phyloP scores from a whole-genome alignment of 2,888 invertebrate genomes.

The Phortica magna region DNA sequence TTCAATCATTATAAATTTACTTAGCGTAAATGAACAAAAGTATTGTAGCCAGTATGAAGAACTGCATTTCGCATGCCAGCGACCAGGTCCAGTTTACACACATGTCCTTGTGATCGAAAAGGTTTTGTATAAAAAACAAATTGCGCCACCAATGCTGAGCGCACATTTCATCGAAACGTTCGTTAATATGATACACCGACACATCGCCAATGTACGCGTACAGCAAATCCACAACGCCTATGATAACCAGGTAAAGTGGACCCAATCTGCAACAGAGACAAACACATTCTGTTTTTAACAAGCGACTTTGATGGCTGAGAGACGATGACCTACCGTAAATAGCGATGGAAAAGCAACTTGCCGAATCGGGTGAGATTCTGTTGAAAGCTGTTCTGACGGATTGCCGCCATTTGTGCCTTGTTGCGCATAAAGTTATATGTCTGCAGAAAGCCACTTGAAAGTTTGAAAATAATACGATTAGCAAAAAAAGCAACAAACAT shows the following conservation, averaged over 20 bases:
- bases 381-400: slow-evolving; percentile 62
- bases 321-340: slow-evolving; percentile 63
- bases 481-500: neutral
- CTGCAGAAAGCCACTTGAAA: slow-evolving; percentile 74
- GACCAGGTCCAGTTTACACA: slow-evolving; percentile 79
- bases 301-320: neutral
- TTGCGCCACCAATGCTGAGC: slow-evolving; percentile 77
- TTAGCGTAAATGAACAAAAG: slow-evolving; percentile 75
- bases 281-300: neutral
- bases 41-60: slow-evolving; percentile 72
- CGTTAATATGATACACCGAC: slow-evolving; percentile 76
- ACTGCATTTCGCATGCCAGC: slow-evolving; percentile 78
- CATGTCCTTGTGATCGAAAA: slow-evolving; percentile 75
- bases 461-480: neutral
- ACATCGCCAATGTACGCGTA: slow-evolving; percentile 75
- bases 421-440: slow-evolving; percentile 76
- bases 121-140: slow-evolving; percentile 76
- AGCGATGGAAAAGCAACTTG: slow-evolving; percentile 74
- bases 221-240: slow-evolving; percentile 73
- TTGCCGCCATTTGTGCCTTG: slow-evolving; percentile 62
- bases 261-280: slow-evolving; percentile 64
- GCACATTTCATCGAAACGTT: slow-evolving; percentile 76
- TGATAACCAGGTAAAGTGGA: slow-evolving; percentile 74
- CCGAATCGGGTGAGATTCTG: slow-evolving; percentile 71
- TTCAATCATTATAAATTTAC: slow-evolving; percentile 58